Base-by-base conservation (phyloP, 2,797 vertebrate species). In the Hydrocynus forskahlii region DNA sequence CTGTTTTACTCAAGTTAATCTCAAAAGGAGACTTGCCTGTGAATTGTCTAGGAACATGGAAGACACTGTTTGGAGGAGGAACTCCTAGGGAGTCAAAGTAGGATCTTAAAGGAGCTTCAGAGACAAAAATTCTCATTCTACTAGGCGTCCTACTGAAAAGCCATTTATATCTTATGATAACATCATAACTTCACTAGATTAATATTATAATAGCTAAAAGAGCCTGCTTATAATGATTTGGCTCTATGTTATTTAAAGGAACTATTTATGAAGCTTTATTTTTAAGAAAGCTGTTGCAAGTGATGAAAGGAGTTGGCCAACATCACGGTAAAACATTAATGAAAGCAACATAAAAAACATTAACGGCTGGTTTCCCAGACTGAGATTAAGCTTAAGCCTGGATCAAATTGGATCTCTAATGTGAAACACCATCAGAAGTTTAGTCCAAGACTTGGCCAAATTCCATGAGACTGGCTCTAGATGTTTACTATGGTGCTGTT, bases 1-100 rank as follows among this genome's bases (percentile, higher is more conserved):
- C 54, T 73, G 29, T 80, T 72, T 57, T 57, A 76, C 62, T 38
- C 19, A 25, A 74, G 64, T 74, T 77, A 68, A 77, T 71, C 68
- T 77, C 69, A 7, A 48, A n/a, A 1, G 66, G 29, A 70, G 74
- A 45, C 17, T 66, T 35, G 2, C 25, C 25, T 8, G 45, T 67
- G 67, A 67, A n/a, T 59, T 40, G 40, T 73, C 23, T 45, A 29
- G 14, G 7, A 55, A 23, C 4, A 1, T 70, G 48, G 25, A 50
- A 21, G 12, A 74, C 2, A 12, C 35, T 59, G 6, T 40, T 40
- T 8, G 2, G 5, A 59, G 54, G 35, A 74, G 8, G 17, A 72
- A 38, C 54, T n/a, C 14, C 23, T 8, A 0, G 23, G 13, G 52
- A 72, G 50, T 7, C 52, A 59, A 54, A 74, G 4, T 5, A 35